A percentile compares a stretch with the other conserved stretches of the same genome.
Evolutionary conservation across 2,113 vertebrate species (phyloP).

Genomic region (Dasyprocta punctata): DNA sequence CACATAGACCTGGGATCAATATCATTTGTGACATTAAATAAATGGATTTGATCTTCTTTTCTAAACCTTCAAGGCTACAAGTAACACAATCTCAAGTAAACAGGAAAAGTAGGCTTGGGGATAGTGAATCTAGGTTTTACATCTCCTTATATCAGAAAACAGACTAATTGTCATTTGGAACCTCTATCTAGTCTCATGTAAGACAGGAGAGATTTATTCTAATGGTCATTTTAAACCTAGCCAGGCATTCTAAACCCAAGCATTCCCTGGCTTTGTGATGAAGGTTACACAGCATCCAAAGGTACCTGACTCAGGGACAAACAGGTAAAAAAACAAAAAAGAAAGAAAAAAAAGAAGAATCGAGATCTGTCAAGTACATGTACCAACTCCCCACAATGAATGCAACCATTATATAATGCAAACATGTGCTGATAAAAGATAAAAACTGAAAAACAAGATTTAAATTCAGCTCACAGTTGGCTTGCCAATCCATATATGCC

Average conservation of each 20-base stretch:
- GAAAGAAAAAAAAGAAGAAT: background rate
- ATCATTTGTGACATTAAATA: conserved; percentile 62
- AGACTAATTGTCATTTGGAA: conserved; percentile 34
- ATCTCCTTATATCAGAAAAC: background rate
- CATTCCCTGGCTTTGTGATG: background rate
- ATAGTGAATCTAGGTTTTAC: background rate
- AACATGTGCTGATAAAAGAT: background rate
- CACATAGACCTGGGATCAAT: conserved; percentile 36
- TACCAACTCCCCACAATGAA: background rate
- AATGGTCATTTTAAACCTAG: background rate
- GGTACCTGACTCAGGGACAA: background rate
- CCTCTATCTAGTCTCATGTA: background rate
- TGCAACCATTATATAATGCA: background rate
- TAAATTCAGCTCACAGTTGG: background rate
- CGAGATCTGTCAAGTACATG: background rate
- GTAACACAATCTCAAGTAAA: conserved; percentile 49
- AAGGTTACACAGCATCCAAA: background rate
- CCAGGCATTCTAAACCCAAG: background rate
- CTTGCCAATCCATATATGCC: background rate
- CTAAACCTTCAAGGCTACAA: conserved; percentile 62
- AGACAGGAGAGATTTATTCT: background rate
- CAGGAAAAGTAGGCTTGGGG: background rate
- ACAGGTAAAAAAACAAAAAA: background rate
- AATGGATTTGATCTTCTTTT: conserved; percentile 57
- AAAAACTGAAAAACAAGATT: background rate